Conservation (phyloP, 2,888 invertebrate genomes). For the Xestobium rufovillosum region DNA sequence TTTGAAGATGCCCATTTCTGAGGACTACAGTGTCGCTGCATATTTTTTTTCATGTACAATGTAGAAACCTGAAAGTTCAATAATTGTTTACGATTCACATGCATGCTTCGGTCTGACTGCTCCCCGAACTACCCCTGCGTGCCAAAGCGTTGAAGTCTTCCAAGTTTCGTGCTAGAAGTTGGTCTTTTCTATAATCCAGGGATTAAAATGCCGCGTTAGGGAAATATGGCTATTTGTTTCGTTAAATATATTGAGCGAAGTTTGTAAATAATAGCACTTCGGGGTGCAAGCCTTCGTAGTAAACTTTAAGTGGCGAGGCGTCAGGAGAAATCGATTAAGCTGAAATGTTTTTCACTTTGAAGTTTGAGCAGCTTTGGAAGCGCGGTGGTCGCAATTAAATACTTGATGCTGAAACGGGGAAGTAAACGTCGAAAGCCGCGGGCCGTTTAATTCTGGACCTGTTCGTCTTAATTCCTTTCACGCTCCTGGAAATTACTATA, state of each 20-base stretch:
- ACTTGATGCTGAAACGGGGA: constrained; percentile 24
- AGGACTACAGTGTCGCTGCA: no score
- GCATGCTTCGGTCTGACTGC: no score
- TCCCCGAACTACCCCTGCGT: no score
- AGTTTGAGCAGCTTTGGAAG: constrained; percentile 35
- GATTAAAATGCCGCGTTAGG: neutral
- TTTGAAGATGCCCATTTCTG: no score
- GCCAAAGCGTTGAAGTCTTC: no score
- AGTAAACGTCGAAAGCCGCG: constrained; percentile 2
- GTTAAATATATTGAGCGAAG: neutral
- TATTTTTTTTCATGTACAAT: no score
- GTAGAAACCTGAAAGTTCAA: no score
- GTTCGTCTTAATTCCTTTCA: neutral
- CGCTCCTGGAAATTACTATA: constrained; percentile 27
- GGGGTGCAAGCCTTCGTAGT: constrained; percentile 22
- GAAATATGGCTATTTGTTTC: neutral
- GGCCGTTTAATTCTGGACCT: constrained; percentile 1
- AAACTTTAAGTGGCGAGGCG: constrained; percentile 34
- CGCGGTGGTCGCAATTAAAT: constrained; percentile 37
- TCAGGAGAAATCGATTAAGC: constrained; percentile 37
- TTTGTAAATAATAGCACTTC: constrained; percentile 24
- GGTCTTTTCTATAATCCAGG: no score
- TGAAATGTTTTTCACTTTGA: constrained; percentile 39
- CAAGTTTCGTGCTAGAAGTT: no score
- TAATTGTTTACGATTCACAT: no score